Evolutionary conservation across 2,113 vertebrate species (phyloP).

Genomic region (Odontophorus gujanensis): DNA sequence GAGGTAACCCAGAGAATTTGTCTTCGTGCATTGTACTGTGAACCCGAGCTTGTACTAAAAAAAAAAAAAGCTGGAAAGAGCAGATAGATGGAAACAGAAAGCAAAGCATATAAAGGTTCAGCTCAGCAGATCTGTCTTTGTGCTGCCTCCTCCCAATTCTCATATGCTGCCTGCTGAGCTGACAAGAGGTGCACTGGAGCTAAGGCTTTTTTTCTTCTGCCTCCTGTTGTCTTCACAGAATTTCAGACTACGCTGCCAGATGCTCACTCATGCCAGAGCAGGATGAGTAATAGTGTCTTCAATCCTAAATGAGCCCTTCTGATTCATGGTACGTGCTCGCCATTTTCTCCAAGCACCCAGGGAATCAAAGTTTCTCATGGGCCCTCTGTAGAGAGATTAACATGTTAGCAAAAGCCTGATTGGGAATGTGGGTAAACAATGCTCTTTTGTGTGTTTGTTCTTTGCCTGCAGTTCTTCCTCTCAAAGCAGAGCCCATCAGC

Average conservation of each 20-base stretch:
- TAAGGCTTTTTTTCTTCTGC: background rate
- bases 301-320: constrained; percentile 54
- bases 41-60: background rate
- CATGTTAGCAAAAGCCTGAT: background rate
- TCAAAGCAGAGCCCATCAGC: constrained; percentile 53
- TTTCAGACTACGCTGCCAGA: constrained; percentile 51
- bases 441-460: constrained; percentile 16
- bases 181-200: background rate
- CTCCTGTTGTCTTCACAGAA: constrained; percentile 68
- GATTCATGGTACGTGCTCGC: constrained; percentile 32
- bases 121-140: constrained; percentile 38
- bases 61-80: background rate
- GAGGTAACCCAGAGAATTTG: background rate
- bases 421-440: constrained; percentile 47
- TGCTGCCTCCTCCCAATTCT: background rate
- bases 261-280: constrained; percentile 68
- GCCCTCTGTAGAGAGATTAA: constrained; percentile 51
- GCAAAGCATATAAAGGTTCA: background rate
- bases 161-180: constrained; percentile 38
- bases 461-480: constrained; percentile 65
- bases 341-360: constrained; percentile 31
- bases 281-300: constrained; percentile 66
- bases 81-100: background rate
- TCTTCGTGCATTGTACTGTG: background rate
- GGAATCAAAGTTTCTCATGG: constrained; percentile 51